Base-by-base conservation (phyloP, 2,113 vertebrate species). In the Bufo gargarizans region DNA sequence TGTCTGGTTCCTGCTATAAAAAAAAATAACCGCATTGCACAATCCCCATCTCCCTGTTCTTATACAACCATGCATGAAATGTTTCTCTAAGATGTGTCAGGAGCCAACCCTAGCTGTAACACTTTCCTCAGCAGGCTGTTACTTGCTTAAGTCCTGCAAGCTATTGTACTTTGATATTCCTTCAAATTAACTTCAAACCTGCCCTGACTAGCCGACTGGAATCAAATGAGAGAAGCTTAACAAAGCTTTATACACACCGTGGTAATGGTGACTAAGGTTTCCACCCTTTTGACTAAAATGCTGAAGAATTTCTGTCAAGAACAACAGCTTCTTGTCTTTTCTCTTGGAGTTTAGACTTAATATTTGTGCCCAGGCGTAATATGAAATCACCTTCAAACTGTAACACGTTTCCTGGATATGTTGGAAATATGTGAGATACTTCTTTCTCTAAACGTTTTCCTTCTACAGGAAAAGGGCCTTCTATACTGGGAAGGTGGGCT, bases 171-270 rank as follows among this genome's bases (percentile, higher is more conserved):
- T 90, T 90, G 56, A 89, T 90, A 76, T 87, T 89, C 59, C 85
- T 91, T 90, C 90, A 89, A 89, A 88, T 88, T 89, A 89, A 88
- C 76, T 78, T 83, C 78, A 72, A 88, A 89, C 91, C 90, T 90
- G 91, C 79, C 89, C 82, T 78, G 65, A 89, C 91, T 88, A 78
- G 90, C 88, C 88, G 20, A 17, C 53, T 80, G 53, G 59, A 84
- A 88, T 82, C 59, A 65, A 43, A 81, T 80, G 61, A 90, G 90
- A 84, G 82, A 47, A 82, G 82, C 86, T 55, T 56, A 72, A 90
- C 49, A 82, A 79, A 59, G 87, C 86, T 77, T 89, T 89, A 74
- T 71, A 55, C 71, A 63, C 63, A 49, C 22, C 12, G 58, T 55
- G 6, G 19, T 47, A 20, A 63, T 50, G 61, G 87, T 90, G 78